Conservation (phyloP, 2,113 vertebrate species). For the Gadus macrocephalus region DNA sequence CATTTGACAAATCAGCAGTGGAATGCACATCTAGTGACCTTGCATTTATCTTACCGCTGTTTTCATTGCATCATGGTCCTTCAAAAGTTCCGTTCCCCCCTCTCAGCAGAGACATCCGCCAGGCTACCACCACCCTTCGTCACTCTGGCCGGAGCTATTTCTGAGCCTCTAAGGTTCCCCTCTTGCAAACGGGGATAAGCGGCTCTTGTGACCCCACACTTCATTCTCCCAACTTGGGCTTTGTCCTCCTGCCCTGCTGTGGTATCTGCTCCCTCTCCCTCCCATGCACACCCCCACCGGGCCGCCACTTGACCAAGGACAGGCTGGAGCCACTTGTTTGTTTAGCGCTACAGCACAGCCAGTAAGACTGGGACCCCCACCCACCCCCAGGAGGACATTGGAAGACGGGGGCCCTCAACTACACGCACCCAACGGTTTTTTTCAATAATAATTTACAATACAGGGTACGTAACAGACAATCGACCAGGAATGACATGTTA, state of each 20-base stretch:
- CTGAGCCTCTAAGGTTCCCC: background rate
- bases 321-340: constrained; percentile 67
- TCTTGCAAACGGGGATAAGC: background rate
- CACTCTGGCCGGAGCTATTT: background rate
- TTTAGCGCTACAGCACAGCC: constrained; percentile 61
- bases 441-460: too few species aligned
- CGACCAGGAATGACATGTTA: too few species aligned
- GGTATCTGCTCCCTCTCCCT: constrained; percentile 9
- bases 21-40: too few species aligned
- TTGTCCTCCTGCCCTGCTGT: background rate
- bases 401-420: background rate
- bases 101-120: background rate
- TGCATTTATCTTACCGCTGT: too few species aligned
- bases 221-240: background rate
- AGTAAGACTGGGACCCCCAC: constrained; percentile 33
- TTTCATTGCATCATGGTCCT: too few species aligned
- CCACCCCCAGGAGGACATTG: background rate
- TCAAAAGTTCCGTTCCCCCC: too few species aligned
- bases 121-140: background rate
- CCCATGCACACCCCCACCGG: constrained; percentile 7
- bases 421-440: background rate
- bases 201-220: background rate
- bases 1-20: too few species aligned
- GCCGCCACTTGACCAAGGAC: constrained; percentile 57
- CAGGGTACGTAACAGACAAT: too few species aligned